Evolutionary conservation across 2,113 vertebrate species (phyloP), one percentile per base, ranked within the genome.

Genomic region (Recurvirostra avosetta): DNA sequence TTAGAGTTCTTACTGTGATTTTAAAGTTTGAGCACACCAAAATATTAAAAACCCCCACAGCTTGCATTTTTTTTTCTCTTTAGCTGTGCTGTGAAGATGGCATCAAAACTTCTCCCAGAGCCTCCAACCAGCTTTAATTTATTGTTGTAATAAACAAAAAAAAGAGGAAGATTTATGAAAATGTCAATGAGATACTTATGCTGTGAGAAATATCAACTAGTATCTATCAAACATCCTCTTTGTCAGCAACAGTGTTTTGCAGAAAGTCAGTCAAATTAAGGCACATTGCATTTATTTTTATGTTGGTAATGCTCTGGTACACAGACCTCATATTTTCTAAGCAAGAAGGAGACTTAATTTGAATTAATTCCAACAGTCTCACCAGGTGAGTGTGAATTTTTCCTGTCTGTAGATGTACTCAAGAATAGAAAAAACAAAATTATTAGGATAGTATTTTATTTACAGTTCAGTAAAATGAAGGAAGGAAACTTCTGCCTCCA

Each of bases 231-330:
- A 22, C 59, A 84, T 25, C 49, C 6, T 78, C 72, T 87, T 96
- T 97, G 82, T 96, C 80, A 96, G 87, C 45, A 90, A 62, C 53
- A 62, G 15, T 84, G 15, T 86, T 96, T 96, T 93, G 38, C 89
- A 86, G 68, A 94, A 92, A 97, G 82, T 88, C 65, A 58, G 71
- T 90, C 86, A 93, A 94, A 94, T 95, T 75, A 96, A 96, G 65
- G 71, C 59, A 67, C 26, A 55, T 74, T 75, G 43, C 71, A 87
- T 96, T 95, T 95, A 71, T 73, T 92, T 96, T 93, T 87, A 75
- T 88, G 41, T 88, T 92, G 59, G 41, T 49, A 94, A 74, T 84
- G 75, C 34, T 80, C 67, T 89, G 77, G n/a, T 61, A 81, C 8
- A 9, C 13, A 82, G 29, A 61, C 9, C 8, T 70, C 22, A 58